Base-by-base conservation (phyloP, 2,888 invertebrate genomes). In the Euplagia quadripunctaria region DNA sequence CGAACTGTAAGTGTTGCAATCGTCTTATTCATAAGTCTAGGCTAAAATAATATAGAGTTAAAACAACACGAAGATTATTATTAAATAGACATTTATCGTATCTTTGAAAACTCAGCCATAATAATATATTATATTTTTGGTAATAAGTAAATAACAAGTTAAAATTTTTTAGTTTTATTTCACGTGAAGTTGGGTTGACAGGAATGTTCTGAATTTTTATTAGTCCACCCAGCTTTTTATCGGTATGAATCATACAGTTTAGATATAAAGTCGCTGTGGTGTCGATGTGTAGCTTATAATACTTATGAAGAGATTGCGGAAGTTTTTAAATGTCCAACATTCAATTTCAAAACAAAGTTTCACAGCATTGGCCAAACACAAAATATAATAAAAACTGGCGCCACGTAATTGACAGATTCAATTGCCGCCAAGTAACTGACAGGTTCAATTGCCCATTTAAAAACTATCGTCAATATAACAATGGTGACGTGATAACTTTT, bases 61-160 rank as follows among this genome's bases (percentile, higher is more conserved):
- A 83, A 83, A 85, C 89, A 91, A 93, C 91, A 91, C 89, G 89
- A 91, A 92, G 89, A 90, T 90, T 89, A 93, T 91, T 89, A 92
- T 91, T 93, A 94, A 89, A 94, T 89, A 91, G 90, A 91, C 89
- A 90, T 91, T 92, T 91, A 87, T 86, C 93, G 92, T 94, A 94
- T 94, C 93, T 94, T 94, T 87, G 91, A 93, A 94, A 94, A 91
- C 92, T 91, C 92, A 94, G 95, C 95, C 95, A 96, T 96, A 96
- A 95, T 95, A 94, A 95, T 94, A 94, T 95, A 95, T 95, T 84
- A 84, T 84, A 84, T 84, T 84, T 96, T 96, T 96, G 95, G 95
- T 94, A 96, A 76, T 95, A 95, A 95, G 94, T 88, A 91, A 88
- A 87, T 88, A 92, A 91, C 87, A 87, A 79, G 78, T 83, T 89